Percentiles rank a stretch among this genome's conserved stretches.
These are phyloP conservation scores for Caenorhabditis sp. DNA, from an alignment of 2,888 invertebrate species.

Conservation along the genomic window DNA sequence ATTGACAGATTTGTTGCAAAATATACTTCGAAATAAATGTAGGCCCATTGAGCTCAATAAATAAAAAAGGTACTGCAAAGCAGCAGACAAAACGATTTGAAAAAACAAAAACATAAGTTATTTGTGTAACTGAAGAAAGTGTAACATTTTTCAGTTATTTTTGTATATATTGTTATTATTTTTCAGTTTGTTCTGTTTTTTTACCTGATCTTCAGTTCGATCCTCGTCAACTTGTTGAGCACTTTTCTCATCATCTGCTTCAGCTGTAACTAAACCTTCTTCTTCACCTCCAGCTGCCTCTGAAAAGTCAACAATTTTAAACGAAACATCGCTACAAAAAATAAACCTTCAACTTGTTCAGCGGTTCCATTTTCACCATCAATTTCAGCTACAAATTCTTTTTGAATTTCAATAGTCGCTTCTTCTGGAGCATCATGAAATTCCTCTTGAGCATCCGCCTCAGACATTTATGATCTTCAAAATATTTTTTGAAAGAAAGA, in stretches of 20 bases:
- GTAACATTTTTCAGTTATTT: background rate
- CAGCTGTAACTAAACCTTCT: constrained; percentile 40
- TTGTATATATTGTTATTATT: background rate
- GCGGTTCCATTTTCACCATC: constrained; percentile 36
- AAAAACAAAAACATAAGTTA: constrained; percentile 5
- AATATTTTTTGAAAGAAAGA: constrained; percentile 6
- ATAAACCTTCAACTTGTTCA: constrained; percentile 10
- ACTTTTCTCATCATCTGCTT: constrained; percentile 48
- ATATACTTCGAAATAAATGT: background rate
- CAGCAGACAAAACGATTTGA: background rate
- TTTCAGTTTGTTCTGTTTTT: background rate
- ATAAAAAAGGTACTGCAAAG: background rate
- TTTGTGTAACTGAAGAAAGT: constrained; percentile 1
- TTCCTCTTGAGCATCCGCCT: constrained; percentile 54
- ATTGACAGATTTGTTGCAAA: background rate
- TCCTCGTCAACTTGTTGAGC: constrained; percentile 60
- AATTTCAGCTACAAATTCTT: constrained; percentile 39
- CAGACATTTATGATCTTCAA: constrained; percentile 42
- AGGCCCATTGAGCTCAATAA: background rate
- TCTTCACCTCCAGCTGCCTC: constrained; percentile 22
- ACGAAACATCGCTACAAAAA: no score
- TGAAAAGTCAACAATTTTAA: no score
- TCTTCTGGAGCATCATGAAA: constrained; percentile 55
- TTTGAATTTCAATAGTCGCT: constrained; percentile 50
- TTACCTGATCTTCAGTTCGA: constrained; percentile 69